phyloP scores from a whole-genome alignment of 2,113 vertebrate genomes.

The Picathartes gymnocephalus region DNA sequence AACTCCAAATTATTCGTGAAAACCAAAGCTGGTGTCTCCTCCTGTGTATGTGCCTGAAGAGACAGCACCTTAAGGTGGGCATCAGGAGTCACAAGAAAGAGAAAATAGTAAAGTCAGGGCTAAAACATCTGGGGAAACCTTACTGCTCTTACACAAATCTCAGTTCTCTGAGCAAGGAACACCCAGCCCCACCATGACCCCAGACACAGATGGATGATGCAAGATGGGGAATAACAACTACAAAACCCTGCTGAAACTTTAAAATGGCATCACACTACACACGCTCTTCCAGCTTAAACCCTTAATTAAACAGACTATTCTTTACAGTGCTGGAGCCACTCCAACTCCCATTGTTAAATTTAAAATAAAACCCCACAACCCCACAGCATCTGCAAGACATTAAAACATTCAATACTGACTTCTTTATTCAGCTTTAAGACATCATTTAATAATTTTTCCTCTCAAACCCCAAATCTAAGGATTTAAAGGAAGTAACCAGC shows the following conservation, averaged over 20 bases:
- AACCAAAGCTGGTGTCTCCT: background rate
- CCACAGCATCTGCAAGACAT: constrained; percentile 50
- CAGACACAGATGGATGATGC: background rate
- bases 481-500: background rate
- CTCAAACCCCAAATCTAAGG: background rate
- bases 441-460: background rate
- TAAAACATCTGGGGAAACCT: background rate
- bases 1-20: background rate
- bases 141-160: background rate
- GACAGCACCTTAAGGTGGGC: background rate
- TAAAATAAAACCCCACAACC: constrained; percentile 35
- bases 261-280: constrained; percentile 31
- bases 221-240: background rate
- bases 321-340: constrained; percentile 24
- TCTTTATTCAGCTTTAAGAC: constrained; percentile 35
- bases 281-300: background rate
- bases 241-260: constrained; percentile 10
- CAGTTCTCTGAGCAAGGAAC: background rate
- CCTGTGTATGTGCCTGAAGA: background rate
- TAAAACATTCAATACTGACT: constrained; percentile 10
- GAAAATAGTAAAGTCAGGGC: background rate
- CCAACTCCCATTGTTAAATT: constrained; percentile 55
- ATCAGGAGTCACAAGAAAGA: background rate
- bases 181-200: background rate
- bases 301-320: constrained; percentile 48